Conservation (phyloP, 2,113 vertebrate species). For the Bujurquina vittata region DNA sequence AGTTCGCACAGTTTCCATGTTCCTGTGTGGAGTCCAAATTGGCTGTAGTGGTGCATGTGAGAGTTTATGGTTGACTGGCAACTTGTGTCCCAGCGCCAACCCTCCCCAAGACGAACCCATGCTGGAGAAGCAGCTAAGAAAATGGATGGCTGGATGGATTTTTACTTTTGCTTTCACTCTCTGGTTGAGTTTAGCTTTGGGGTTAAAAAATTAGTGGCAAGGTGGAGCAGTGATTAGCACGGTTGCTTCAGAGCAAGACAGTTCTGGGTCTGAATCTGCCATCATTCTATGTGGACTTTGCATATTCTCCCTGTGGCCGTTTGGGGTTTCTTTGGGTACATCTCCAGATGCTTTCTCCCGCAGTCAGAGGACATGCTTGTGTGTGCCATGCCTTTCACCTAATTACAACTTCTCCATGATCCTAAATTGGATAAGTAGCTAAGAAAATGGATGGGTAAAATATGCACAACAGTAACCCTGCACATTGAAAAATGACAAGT, state of each 20-base stretch:
- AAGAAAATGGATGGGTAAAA: background rate
- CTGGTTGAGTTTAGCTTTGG: background rate
- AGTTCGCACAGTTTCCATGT: background rate
- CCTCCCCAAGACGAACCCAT: background rate
- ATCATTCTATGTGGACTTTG: background rate
- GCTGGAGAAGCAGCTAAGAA: background rate
- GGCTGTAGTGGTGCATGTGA: background rate
- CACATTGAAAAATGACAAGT: background rate
- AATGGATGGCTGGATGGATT: background rate
- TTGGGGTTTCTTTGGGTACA: background rate
- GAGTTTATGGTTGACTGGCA: background rate
- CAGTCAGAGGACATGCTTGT: background rate
- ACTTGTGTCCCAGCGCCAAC: too few relatives aligned
- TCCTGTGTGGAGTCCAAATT: background rate
- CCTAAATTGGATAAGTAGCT: background rate
- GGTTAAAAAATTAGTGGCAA: background rate
- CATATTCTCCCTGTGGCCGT: background rate
- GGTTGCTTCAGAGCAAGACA: background rate
- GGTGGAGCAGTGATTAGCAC: background rate
- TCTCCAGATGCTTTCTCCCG: background rate
- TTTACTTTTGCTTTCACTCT: background rate
- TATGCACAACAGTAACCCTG: background rate
- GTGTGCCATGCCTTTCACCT: too few relatives aligned
- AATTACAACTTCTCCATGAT: too few relatives aligned
- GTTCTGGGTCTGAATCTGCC: background rate